Evolutionary conservation across 2,113 vertebrate species (phyloP).

Genomic region (Sigmodon hispidus): DNA sequence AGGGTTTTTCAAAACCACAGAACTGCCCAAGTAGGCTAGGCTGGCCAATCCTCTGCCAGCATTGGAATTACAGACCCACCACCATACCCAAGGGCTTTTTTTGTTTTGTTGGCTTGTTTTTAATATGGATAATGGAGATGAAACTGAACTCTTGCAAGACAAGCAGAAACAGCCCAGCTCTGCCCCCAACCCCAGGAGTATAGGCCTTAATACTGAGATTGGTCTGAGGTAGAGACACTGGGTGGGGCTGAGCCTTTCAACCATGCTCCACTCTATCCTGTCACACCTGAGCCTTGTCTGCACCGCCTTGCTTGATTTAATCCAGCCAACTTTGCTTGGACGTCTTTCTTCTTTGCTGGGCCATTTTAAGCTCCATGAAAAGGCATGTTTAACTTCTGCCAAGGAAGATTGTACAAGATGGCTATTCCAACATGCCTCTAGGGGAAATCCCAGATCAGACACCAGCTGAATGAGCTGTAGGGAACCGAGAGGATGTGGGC

Average conservation of each 20-base stretch:
- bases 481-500: background rate
- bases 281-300: background rate
- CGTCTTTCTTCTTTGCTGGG: constrained; percentile 8
- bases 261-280: background rate
- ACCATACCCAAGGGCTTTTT: background rate
- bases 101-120: background rate
- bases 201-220: background rate
- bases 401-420: background rate
- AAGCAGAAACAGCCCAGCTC: background rate
- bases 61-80: background rate
- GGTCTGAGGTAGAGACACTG: background rate
- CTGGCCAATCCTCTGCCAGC: background rate
- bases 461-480: background rate
- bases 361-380: background rate
- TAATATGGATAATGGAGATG: background rate
- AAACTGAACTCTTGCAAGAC: background rate
- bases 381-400: background rate
- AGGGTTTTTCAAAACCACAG: background rate
- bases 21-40: background rate
- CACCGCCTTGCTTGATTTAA: background rate
- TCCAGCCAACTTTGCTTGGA: background rate
- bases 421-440: background rate
- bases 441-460: background rate
- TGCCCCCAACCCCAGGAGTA: background rate
- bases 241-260: background rate